phyloP scores from a whole-genome alignment of 2,797 vertebrate species.

The Enteromius fasciolatus region DNA sequence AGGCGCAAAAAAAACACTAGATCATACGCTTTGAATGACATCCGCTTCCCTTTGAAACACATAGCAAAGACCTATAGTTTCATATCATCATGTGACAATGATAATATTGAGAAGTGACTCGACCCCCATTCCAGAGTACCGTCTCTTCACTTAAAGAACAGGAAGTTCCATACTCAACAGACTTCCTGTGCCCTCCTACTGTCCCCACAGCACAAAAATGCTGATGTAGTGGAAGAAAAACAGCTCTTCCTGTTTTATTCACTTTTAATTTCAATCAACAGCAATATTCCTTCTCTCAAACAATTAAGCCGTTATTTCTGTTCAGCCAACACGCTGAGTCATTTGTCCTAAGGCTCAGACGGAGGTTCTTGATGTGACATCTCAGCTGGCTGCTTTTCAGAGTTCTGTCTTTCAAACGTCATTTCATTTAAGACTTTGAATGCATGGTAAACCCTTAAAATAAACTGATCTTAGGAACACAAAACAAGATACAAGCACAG shows the following conservation, averaged over 20 bases:
- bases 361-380: constrained; percentile 1
- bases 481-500: constrained; percentile 22
- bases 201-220: constrained; percentile 31
- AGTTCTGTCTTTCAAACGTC: constrained; percentile 7
- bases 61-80: not conserved
- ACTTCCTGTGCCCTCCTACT: constrained; percentile 26
- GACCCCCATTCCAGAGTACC: no score
- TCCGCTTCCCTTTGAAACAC: no score
- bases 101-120: no score
- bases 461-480: constrained; percentile 28
- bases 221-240: constrained; percentile 40
- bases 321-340: constrained; percentile 57
- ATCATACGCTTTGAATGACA: no score
- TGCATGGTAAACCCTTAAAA: not conserved
- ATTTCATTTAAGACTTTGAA: constrained; percentile 22
- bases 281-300: constrained; percentile 64
- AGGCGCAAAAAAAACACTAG: no score
- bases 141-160: constrained; percentile 37
- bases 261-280: constrained; percentile 61
- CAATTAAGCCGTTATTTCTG: constrained; percentile 65
- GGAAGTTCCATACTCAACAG: constrained; percentile 41
- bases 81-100: not conserved
- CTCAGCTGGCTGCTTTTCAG: constrained; percentile 12
- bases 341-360: constrained; percentile 63
- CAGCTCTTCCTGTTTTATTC: constrained; percentile 19